Conservation (phyloP, 2,113 vertebrate genomes). For the Grammomys surdaster region DNA sequence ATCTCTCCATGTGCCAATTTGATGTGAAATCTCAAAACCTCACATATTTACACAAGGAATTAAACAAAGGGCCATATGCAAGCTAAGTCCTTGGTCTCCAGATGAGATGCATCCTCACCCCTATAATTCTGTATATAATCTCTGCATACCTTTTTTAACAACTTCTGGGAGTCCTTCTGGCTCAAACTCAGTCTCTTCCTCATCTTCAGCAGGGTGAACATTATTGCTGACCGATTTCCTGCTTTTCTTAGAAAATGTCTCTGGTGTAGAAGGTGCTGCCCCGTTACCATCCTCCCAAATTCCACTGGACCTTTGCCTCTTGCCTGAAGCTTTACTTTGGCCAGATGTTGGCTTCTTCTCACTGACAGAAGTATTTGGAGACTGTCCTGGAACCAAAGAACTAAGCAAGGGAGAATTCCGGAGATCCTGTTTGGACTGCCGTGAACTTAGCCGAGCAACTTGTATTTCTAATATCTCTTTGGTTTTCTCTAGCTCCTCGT, state of each 20-base stretch:
- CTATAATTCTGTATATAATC: background rate
- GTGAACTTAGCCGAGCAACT: constrained; percentile 85
- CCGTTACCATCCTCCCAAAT: constrained; percentile 55
- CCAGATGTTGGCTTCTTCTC: constrained; percentile 78
- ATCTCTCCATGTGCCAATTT: background rate
- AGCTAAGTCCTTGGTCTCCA: background rate
- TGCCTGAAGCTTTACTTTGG: constrained; percentile 82
- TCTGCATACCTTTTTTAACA: constrained; percentile 90
- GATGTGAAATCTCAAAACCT: background rate
- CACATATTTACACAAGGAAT: background rate
- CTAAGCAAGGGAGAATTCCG: constrained; percentile 51
- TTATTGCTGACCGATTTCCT: constrained; percentile 83
- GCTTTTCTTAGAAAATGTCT: constrained; percentile 87
- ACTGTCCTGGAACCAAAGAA: background rate
- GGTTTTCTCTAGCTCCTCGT: constrained; percentile 92
- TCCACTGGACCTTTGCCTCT: constrained; percentile 85
- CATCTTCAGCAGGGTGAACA: background rate
- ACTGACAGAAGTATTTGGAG: constrained; percentile 19
- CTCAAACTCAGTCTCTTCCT: constrained; percentile 80
- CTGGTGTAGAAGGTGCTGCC: constrained; percentile 78
- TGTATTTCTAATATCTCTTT: constrained; percentile 90
- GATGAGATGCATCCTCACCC: background rate
- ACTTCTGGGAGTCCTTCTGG: constrained; percentile 92
- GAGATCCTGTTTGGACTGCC: background rate
- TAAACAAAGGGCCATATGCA: background rate